These are phyloP conservation scores for Avahi laniger DNA, from an alignment of 2,797 vertebrate species.

Conservation along the genomic window DNA sequence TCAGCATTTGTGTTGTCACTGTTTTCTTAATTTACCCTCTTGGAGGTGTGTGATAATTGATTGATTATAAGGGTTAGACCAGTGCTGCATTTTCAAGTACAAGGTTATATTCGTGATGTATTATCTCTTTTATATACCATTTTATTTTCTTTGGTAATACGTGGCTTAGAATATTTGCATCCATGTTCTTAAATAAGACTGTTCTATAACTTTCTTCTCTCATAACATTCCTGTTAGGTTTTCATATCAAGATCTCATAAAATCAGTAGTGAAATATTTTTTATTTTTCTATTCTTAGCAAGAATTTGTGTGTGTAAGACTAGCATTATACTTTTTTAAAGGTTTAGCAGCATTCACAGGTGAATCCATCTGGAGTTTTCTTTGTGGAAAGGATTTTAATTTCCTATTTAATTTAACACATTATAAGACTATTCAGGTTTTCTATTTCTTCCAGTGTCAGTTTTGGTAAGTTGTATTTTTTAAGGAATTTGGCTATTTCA, in stretches of 20 bases:
- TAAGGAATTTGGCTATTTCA: not conserved
- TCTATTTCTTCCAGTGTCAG: conserved; percentile 48
- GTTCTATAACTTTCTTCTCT: not conserved
- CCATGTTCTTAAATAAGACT: not conserved
- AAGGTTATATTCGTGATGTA: not conserved
- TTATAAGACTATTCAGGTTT: not conserved
- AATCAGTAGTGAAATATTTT: not conserved
- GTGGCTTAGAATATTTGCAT: not conserved
- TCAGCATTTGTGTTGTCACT: not conserved
- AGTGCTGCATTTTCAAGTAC: not conserved
- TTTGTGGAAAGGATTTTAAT: not conserved
- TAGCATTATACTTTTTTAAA: not conserved
- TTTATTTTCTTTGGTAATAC: not conserved
- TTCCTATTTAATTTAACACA: not conserved
- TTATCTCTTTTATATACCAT: not conserved
- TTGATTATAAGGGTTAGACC: too few species aligned
- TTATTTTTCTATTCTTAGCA: not conserved
- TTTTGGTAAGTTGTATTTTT: not conserved
- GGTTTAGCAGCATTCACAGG: not conserved
- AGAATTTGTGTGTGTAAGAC: not conserved
- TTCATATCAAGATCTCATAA: not conserved
- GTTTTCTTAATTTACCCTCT: not conserved
- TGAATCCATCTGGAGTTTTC: not conserved
- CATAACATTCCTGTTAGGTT: not conserved
- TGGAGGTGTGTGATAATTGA: not conserved